Evolutionary conservation across 2,888 invertebrate species (phyloP).

Genomic region (Drosophila neutralis): DNA sequence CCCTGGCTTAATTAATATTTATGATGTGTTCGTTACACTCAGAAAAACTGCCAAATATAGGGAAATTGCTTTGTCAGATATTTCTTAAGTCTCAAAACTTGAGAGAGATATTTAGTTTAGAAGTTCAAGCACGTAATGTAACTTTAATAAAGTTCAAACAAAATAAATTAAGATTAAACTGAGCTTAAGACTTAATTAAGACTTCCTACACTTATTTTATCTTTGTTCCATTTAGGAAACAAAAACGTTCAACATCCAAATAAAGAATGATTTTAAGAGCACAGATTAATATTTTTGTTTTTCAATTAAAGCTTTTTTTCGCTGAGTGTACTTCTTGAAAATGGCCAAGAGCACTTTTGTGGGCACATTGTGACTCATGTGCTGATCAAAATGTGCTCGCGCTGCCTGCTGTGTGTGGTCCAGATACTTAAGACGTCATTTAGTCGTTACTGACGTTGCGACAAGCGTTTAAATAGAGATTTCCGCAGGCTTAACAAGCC

Average conservation of each 20-base stretch:
- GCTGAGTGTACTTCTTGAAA: background rate
- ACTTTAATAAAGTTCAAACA: background rate
- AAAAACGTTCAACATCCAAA: background rate
- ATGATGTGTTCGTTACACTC: constrained; percentile 25
- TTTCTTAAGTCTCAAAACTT: background rate
- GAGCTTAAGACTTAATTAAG: background rate
- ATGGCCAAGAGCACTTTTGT: background rate
- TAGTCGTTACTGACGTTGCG: constrained; percentile 51
- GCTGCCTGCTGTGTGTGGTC: constrained; percentile 50
- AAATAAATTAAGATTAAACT: background rate
- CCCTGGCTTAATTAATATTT: constrained; percentile 41
- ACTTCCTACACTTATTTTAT: background rate
- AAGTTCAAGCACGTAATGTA: background rate
- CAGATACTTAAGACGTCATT: constrained; percentile 54
- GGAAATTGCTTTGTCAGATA: background rate
- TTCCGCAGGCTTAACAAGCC: constrained; percentile 62
- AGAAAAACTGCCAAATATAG: background rate
- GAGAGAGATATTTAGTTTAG: background rate
- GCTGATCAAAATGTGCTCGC: background rate
- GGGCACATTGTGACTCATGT: constrained; percentile 20
- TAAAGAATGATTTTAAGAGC: background rate
- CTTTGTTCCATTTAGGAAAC: background rate
- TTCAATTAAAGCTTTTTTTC: background rate
- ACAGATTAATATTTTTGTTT: background rate
- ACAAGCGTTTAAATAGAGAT: constrained; percentile 65